These are phyloP conservation scores for Megaceryle alcyon DNA, from an alignment of 2,797 vertebrate genomes.

Conservation along the genomic window DNA sequence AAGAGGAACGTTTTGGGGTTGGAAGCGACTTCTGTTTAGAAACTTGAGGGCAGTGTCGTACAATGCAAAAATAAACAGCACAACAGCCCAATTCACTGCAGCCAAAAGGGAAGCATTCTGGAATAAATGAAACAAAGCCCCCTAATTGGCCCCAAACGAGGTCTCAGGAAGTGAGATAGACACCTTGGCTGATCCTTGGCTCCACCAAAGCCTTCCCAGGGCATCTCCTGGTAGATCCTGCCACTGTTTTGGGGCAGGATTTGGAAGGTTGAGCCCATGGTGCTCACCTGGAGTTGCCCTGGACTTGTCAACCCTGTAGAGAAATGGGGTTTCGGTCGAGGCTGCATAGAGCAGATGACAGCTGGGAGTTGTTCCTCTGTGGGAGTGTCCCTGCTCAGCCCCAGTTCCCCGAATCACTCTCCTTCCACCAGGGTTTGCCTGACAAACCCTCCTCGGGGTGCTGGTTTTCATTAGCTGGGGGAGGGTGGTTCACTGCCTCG, in stretches of 20 bases:
- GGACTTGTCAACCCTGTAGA: not conserved
- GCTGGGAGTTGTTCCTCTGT: not conserved
- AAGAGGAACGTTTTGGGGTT: not conserved
- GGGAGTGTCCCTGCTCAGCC: not conserved
- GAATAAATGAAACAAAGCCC: not conserved
- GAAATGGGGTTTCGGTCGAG: not conserved
- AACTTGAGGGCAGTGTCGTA: not conserved
- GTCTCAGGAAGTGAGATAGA: not conserved
- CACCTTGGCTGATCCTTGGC: not conserved
- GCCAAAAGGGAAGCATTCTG: not conserved
- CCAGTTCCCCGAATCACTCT: not conserved
- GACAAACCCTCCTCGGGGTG: not conserved
- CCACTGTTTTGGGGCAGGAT: not conserved
- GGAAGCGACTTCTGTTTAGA: not conserved
- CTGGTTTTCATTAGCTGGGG: not conserved
- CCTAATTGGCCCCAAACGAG: not conserved
- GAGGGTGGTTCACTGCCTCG: rapidly evolving
- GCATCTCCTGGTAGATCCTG: not conserved
- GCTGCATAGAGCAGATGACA: not conserved
- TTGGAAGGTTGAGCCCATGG: not conserved
- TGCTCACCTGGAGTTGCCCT: not conserved
- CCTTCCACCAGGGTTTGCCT: not conserved
- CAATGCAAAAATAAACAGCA: not conserved
- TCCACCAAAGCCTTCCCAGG: not conserved
- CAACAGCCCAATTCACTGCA: not conserved